Evolutionary conservation across 2,113 vertebrate genomes (phyloP).

Genomic region (Cephalopterus ornatus): DNA sequence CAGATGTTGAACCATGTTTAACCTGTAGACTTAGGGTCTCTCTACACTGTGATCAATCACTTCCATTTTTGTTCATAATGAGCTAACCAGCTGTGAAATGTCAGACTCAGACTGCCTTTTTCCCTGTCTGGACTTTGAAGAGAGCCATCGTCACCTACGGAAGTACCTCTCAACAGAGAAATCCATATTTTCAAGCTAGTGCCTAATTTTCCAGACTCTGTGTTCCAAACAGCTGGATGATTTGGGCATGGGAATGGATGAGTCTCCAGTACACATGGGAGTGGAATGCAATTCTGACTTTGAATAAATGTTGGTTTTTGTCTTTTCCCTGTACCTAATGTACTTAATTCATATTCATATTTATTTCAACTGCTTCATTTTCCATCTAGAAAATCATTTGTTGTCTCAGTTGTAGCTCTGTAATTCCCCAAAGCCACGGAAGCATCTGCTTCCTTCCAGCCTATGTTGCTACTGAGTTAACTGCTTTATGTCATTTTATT

Average conservation of each 20-base stretch:
- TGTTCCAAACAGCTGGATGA: not conserved
- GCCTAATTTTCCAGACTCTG: not conserved
- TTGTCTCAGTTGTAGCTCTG: not conserved
- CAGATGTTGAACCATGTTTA: not conserved
- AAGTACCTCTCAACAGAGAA: not conserved
- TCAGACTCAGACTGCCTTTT: not conserved
- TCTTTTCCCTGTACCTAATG: not conserved
- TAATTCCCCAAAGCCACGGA: not conserved
- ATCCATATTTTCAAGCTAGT: not conserved
- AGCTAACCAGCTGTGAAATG: not conserved
- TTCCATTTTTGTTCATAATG: not conserved
- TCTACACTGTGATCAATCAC: not conserved
- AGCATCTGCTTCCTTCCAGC: not conserved
- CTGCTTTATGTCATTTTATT: not conserved
- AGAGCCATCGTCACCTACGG: not conserved
- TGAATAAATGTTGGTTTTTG: not conserved
- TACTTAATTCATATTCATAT: not conserved
- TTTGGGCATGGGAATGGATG: not conserved
- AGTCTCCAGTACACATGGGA: rapidly evolving
- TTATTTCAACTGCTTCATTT: not conserved
- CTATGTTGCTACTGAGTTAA: not conserved
- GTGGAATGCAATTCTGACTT: not conserved
- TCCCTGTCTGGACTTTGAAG: not conserved
- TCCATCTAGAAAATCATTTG: not conserved
- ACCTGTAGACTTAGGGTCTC: not conserved